phyloP scores from a whole-genome alignment of 2,797 vertebrate genomes.

The Varecia variegata region DNA sequence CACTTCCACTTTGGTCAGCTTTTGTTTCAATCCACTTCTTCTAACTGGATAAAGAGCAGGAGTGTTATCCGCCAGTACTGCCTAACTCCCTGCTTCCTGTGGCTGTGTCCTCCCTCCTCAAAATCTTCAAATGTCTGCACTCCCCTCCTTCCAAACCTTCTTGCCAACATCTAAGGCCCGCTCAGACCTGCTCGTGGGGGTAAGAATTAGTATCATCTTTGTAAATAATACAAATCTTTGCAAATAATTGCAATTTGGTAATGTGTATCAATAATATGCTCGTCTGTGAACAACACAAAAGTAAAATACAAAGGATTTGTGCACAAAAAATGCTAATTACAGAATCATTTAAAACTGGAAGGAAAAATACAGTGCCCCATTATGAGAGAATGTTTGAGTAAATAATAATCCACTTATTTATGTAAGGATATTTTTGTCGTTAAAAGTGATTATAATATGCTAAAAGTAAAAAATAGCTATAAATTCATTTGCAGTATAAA shows the following conservation, averaged over 20 bases:
- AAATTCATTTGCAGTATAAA: constrained; percentile 46
- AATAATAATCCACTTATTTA: constrained; percentile 56
- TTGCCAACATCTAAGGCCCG: background rate
- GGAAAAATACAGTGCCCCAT: constrained; percentile 12
- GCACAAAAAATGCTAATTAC: constrained; percentile 33
- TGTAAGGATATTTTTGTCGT: constrained; percentile 56
- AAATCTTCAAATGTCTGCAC: background rate
- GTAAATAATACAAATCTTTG: too few species aligned
- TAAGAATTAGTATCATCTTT: background rate
- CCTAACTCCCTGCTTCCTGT: background rate
- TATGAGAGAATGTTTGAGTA: constrained; percentile 43
- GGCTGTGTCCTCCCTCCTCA: background rate
- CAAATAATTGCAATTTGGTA: background rate
- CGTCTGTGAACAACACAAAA: constrained; percentile 31
- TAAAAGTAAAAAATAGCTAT: constrained; percentile 50
- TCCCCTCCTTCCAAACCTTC: background rate
- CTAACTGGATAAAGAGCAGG: background rate
- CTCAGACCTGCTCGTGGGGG: background rate
- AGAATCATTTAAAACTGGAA: constrained; percentile 41
- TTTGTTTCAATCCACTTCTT: background rate
- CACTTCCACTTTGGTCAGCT: background rate
- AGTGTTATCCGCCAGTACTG: background rate
- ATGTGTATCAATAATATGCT: background rate
- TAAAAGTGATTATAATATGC: constrained; percentile 35
- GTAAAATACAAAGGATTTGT: constrained; percentile 50